Percentiles rank a stretch among this genome's conserved stretches.
These are phyloP conservation scores for Denticeps clupeoides DNA, from an alignment of 2,797 vertebrate genomes.

Conservation along the genomic window DNA sequence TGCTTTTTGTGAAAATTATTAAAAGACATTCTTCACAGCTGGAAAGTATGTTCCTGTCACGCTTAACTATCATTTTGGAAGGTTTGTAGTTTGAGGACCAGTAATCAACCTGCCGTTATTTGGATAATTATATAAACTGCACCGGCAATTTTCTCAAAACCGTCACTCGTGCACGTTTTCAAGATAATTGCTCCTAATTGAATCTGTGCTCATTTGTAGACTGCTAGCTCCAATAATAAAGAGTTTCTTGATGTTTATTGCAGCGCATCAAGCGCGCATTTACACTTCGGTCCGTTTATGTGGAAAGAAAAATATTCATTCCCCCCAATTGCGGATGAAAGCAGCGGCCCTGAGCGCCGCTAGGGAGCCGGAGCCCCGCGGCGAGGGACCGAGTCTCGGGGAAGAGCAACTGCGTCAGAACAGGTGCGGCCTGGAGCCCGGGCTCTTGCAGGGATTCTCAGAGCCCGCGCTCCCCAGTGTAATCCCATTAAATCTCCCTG, in stretches of 20 bases:
- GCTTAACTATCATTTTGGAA: no score
- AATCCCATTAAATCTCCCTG: conserved; percentile 70
- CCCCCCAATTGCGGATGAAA: conserved; percentile 13
- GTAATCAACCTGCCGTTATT: conserved; percentile 55
- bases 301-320: conserved; percentile 22
- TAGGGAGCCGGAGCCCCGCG: not conserved
- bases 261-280: not conserved
- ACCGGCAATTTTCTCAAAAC: conserved; percentile 48
- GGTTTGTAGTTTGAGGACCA: no score
- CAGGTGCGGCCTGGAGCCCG: conserved; percentile 66
- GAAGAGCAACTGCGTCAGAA: conserved; percentile 45
- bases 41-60: no score
- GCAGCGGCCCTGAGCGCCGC: not conserved
- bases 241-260: conserved; percentile 41
- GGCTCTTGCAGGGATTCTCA: conserved; percentile 63
- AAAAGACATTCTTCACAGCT: no score
- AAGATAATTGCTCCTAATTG: conserved; percentile 51
- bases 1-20: no score
- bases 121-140: conserved; percentile 48
- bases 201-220: conserved; percentile 45
- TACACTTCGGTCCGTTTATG: conserved; percentile 15
- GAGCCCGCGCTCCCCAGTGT: conserved; percentile 42
- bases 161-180: conserved; percentile 47
- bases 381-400: conserved; percentile 14
- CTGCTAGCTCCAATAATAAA: conserved; percentile 47